Conservation (phyloP, 1,140 invertebrate genomes). For the Cyrtorhinus lividipennis region DNA sequence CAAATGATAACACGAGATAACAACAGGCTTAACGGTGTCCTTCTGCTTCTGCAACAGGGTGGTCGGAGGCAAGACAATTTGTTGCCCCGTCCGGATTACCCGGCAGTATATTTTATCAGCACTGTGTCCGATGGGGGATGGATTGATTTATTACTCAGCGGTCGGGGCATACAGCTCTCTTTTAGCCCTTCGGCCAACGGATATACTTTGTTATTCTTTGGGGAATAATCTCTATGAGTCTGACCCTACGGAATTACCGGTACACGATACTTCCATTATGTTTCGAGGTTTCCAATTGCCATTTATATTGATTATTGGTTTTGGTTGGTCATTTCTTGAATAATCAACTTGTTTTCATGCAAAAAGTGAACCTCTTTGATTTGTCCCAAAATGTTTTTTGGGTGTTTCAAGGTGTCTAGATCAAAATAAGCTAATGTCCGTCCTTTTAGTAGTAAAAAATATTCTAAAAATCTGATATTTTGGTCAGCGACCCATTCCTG, state of each 20-base stretch:
- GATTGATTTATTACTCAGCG: conserved; percentile 3
- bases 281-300: too few relatives aligned
- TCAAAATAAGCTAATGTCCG: too few relatives aligned
- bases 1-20: neutral
- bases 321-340: too few relatives aligned
- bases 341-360: too few relatives aligned
- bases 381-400: too few relatives aligned
- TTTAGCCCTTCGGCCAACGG: neutral
- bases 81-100: neutral
- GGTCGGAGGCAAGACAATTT: neutral
- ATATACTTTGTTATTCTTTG: conserved; percentile 1
- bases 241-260: neutral
- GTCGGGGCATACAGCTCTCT: neutral
- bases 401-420: too few relatives aligned
- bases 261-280: neutral
- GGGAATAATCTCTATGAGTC: neutral
- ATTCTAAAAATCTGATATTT: too few relatives aligned
- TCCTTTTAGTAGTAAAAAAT: too few relatives aligned
- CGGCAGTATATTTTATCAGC: conserved; percentile 6
- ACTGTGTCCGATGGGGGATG: conserved; percentile 1
- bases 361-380: too few relatives aligned
- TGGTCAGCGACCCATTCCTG: too few relatives aligned
- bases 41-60: neutral
- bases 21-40: neutral
- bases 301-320: too few relatives aligned